Evolutionary conservation across 2,888 invertebrate genomes (phyloP).

Genomic region (Dorcus hopei): DNA sequence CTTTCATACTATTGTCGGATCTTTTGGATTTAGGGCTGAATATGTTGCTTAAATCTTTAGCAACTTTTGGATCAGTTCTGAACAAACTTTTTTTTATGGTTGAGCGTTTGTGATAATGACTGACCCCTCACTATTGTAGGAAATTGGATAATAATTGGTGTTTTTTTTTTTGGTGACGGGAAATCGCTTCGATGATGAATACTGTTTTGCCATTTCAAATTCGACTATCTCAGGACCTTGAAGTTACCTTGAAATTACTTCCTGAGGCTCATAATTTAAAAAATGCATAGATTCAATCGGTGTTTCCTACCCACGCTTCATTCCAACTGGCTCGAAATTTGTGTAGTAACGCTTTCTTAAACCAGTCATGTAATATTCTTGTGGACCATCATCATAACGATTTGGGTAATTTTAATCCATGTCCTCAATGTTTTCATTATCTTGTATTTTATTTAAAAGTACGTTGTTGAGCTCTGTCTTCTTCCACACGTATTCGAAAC

Average conservation of each 20-base stretch:
- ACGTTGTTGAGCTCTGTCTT: constrained; percentile 50
- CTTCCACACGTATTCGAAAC: constrained; percentile 56
- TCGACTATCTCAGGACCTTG: not conserved
- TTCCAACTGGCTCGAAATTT: constrained; percentile 38
- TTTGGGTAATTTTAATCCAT: constrained; percentile 41
- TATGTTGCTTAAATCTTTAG: constrained; percentile 65
- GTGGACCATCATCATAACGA: constrained; percentile 35
- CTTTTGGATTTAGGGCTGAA: constrained; percentile 52
- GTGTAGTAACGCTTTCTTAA: constrained; percentile 26
- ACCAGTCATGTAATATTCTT: constrained; percentile 12
- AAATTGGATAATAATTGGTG: constrained; percentile 39
- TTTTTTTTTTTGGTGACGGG: constrained; percentile 69
- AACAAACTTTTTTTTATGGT: constrained; percentile 31
- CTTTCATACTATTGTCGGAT: constrained; percentile 23
- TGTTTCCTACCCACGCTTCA: constrained; percentile 34
- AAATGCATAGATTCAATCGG: constrained; percentile 24
- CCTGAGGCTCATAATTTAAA: constrained; percentile 26
- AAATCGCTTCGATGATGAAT: constrained; percentile 54
- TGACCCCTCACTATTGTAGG: constrained; percentile 21
- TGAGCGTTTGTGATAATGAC: constrained; percentile 37
- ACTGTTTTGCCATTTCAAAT: not conserved
- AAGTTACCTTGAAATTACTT: constrained; percentile 24
- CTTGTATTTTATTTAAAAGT: constrained; percentile 43
- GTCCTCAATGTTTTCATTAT: constrained; percentile 47
- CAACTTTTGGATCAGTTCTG: constrained; percentile 68